A percentile compares a stretch with the other conserved stretches of the same genome.
These are phyloP conservation scores for Menidia menidia DNA, from an alignment of 2,797 vertebrate species.

Conservation along the genomic window DNA sequence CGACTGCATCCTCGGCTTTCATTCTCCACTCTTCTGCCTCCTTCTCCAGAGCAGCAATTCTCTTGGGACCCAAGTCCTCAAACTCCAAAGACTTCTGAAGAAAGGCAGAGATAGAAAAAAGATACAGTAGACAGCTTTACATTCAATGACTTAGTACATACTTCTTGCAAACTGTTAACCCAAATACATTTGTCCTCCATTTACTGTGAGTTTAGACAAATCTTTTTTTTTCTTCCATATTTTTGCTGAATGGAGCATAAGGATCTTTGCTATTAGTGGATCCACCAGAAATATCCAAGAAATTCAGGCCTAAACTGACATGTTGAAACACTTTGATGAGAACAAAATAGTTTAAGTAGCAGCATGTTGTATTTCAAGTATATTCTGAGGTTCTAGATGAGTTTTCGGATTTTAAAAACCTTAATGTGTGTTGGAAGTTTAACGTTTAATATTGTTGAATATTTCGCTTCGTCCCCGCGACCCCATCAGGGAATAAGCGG, in stretches of 20 bases:
- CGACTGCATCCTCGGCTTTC: constrained; percentile 86
- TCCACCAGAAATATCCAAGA: not conserved
- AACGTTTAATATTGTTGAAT: too few relatives aligned
- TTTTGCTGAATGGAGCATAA: not conserved
- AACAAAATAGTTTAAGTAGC: too few relatives aligned
- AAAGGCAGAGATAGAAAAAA: constrained; percentile 3
- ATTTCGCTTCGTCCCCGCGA: not conserved
- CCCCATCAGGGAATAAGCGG: too few relatives aligned
- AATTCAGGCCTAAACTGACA: too few relatives aligned
- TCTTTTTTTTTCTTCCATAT: not conserved
- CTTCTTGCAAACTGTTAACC: not conserved
- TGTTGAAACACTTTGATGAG: too few relatives aligned
- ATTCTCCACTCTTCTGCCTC: constrained; percentile 91
- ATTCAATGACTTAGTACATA: not conserved
- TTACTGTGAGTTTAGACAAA: not conserved
- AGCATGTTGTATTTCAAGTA: too few relatives aligned
- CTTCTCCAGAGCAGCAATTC: constrained; percentile 87
- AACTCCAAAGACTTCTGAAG: constrained; percentile 90
- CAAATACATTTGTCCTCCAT: not conserved
- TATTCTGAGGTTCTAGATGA: too few relatives aligned
- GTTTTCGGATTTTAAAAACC: too few relatives aligned
- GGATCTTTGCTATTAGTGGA: not conserved
- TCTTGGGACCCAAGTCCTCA: constrained; percentile 91
- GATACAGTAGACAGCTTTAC: constrained; percentile 20
- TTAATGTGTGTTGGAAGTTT: too few relatives aligned